phyloP scores from a whole-genome alignment of 2,113 vertebrate genomes.

The Talpa occidentalis region DNA sequence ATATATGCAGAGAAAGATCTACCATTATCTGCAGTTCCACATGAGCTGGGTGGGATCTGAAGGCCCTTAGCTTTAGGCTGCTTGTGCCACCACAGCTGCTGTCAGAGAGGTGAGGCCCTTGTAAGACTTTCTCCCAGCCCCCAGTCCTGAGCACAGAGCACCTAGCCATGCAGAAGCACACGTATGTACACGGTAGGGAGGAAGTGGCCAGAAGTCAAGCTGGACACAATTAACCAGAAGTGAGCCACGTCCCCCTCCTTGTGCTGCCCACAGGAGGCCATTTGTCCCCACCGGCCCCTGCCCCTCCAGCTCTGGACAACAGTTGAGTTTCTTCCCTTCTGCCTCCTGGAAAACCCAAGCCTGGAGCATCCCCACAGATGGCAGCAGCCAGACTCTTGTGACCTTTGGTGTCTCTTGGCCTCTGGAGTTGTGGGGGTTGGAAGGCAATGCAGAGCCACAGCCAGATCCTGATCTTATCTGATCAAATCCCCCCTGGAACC shows the following conservation, averaged over 20 bases:
- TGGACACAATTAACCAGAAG: background rate
- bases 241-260: background rate
- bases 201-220: background rate
- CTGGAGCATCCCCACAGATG: background rate
- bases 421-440: background rate
- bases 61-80: background rate
- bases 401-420: constrained; percentile 33
- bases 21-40: background rate
- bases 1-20: constrained; percentile 24
- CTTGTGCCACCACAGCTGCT: background rate
- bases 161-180: background rate
- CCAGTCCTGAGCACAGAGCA: background rate
- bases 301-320: background rate
- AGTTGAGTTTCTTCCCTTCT: constrained; percentile 33
- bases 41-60: background rate
- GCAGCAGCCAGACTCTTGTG: background rate
- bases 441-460: background rate
- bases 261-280: background rate
- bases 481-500: background rate
- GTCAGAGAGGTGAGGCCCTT: background rate
- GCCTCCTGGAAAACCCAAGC: constrained; percentile 21
- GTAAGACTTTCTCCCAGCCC: background rate
- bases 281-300: constrained; percentile 1
- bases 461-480: background rate
- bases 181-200: background rate